A percentile compares a stretch with the other conserved stretches of the same genome.
phyloP scores from a whole-genome alignment of 2,888 invertebrate species.

The Apoderus coryli region DNA sequence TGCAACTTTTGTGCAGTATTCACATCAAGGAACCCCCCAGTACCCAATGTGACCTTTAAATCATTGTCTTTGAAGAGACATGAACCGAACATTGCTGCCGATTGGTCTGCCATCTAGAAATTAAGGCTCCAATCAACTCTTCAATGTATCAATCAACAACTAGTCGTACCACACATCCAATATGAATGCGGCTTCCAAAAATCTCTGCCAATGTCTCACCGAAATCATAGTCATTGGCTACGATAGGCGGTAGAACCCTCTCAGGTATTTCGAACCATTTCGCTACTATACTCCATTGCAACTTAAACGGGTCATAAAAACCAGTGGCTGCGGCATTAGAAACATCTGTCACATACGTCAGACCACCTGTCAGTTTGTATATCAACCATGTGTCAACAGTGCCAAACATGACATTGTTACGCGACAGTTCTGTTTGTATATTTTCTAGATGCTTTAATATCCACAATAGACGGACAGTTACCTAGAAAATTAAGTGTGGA shows the following conservation, averaged over 20 bases:
- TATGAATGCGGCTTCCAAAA: constrained; percentile 66
- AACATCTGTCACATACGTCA: constrained; percentile 70
- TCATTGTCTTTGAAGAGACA: constrained; percentile 65
- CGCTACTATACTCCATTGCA: constrained; percentile 65
- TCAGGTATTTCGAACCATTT: constrained; percentile 60
- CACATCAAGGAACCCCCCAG: constrained; percentile 79
- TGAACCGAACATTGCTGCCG: constrained; percentile 79
- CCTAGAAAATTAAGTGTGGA: constrained; percentile 17
- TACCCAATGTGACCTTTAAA: constrained; percentile 80
- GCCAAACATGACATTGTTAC: constrained; percentile 61
- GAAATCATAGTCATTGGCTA: constrained; percentile 62
- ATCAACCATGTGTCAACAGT: constrained; percentile 90
- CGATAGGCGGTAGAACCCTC: constrained; percentile 63
- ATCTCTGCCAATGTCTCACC: constrained; percentile 48
- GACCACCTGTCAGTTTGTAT: constrained; percentile 56
- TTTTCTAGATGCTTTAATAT: constrained; percentile 56
- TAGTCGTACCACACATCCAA: constrained; percentile 57
- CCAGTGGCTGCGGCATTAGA: constrained; percentile 86
- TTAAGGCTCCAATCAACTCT: too few species aligned
- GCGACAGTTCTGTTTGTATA: constrained; percentile 47
- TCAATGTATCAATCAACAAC: too few species aligned
- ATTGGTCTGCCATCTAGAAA: constrained; percentile 69
- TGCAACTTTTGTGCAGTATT: constrained; percentile 65
- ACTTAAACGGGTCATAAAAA: constrained; percentile 81
- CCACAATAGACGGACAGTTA: constrained; percentile 56